phyloP scores from a whole-genome alignment of 2,888 invertebrate species.

The Cepaea hortensis region DNA sequence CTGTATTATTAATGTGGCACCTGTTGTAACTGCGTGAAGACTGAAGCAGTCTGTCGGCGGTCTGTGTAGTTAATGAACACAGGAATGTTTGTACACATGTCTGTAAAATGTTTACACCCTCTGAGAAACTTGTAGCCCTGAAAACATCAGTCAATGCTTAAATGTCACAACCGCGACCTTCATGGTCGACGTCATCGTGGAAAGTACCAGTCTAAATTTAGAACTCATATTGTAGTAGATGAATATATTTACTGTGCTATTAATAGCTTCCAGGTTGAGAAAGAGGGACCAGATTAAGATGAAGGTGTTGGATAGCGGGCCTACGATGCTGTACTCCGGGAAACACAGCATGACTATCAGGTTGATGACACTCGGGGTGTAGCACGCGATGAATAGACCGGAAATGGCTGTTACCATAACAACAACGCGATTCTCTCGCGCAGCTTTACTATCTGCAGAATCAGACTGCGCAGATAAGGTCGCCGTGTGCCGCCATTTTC shows the following conservation, averaged over 20 bases:
- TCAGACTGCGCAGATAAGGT: too few relatives aligned
- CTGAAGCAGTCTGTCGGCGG: too few relatives aligned
- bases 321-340: not conserved
- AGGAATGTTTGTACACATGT: too few relatives aligned
- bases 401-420: not conserved
- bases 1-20: too few relatives aligned
- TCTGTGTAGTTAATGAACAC: too few relatives aligned
- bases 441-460: not conserved
- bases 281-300: slow-evolving; percentile 22
- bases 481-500: not conserved
- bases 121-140: too few relatives aligned
- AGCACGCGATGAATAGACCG: not conserved
- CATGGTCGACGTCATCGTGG: too few relatives aligned
- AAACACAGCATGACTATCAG: not conserved
- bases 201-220: slow-evolving; percentile 2
- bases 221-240: slow-evolving; percentile 38
- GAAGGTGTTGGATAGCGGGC: not conserved
- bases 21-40: too few relatives aligned
- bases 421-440: not conserved
- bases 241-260: slow-evolving; percentile 23
- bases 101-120: too few relatives aligned
- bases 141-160: too few relatives aligned
- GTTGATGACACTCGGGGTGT: not conserved
- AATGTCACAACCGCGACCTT: too few relatives aligned
- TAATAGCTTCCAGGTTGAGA: slow-evolving; percentile 11